Evolutionary conservation across 2,888 invertebrate species (phyloP).

Genomic region (Pilophorus perplexus): DNA sequence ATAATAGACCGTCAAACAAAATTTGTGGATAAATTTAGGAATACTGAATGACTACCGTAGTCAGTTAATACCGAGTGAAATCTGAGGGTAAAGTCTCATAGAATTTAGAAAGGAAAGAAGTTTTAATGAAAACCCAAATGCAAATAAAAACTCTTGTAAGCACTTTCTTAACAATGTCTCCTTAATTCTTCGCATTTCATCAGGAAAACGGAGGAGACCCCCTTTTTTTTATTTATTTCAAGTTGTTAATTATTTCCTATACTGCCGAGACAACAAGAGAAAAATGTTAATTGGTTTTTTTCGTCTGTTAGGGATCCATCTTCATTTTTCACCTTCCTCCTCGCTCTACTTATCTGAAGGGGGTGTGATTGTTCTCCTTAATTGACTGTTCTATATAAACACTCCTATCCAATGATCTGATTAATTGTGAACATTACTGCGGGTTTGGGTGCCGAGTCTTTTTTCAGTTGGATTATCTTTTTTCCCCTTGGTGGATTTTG

Average conservation of each 20-base stretch:
- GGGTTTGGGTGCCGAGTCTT: no score
- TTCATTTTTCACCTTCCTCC: conserved; percentile 47
- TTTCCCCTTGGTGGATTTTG: no score
- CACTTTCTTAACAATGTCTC: conserved; percentile 47
- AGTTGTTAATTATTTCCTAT: conserved; percentile 49
- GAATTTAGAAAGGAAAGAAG: conserved; percentile 17
- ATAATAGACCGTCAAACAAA: no score
- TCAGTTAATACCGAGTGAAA: no score
- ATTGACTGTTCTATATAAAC: conserved; percentile 48
- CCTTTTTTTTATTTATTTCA: conserved; percentile 47
- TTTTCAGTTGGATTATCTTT: no score
- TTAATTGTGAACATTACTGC: conserved; percentile 22
- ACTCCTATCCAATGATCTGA: conserved; percentile 36
- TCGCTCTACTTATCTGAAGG: conserved; percentile 40
- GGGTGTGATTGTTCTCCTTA: conserved; percentile 47
- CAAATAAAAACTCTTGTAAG: conserved; percentile 45
- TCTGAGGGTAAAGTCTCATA: no score
- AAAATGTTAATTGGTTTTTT: conserved; percentile 49
- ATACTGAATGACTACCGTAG: no score
- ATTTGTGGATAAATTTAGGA: no score
- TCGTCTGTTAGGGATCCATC: conserved; percentile 47
- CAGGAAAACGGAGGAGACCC: conserved; percentile 43
- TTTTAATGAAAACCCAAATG: conserved; percentile 47
- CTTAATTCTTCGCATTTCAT: conserved; percentile 47
- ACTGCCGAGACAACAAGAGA: conserved; percentile 47